phyloP scores from a whole-genome alignment of 2,113 vertebrate species.

The Poecile atricapillus region DNA sequence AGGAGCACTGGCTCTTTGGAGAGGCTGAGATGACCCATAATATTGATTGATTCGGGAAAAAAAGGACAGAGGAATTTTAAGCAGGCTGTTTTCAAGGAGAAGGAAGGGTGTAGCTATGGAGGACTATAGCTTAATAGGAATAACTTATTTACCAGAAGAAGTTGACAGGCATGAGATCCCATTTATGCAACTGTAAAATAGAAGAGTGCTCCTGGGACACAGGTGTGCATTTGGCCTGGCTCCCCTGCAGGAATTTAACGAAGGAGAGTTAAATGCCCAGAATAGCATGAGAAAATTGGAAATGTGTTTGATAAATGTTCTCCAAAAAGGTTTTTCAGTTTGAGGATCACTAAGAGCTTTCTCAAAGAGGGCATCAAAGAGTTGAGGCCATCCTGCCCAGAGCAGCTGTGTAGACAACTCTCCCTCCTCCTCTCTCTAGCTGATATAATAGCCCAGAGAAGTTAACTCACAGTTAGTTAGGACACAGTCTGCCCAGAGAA shows the following conservation, averaged over 20 bases:
- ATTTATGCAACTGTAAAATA: background rate
- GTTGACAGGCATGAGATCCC: background rate
- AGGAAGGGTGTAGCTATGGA: background rate
- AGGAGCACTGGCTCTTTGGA: background rate
- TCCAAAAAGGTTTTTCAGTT: background rate
- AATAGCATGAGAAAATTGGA: background rate
- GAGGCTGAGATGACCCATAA: background rate
- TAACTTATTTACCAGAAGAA: background rate
- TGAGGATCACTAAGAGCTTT: background rate
- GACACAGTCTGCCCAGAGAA: background rate
- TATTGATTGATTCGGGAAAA: background rate
- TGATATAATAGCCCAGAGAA: background rate
- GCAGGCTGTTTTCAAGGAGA: background rate
- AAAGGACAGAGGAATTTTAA: background rate
- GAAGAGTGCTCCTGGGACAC: background rate
- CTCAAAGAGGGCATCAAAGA: rapidly evolving
- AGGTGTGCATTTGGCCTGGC: background rate
- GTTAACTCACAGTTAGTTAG: background rate
- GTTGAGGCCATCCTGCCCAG: background rate
- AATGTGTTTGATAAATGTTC: background rate
- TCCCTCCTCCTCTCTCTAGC: background rate
- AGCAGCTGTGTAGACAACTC: background rate
- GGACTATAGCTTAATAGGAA: background rate
- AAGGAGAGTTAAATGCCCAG: background rate
- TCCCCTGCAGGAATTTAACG: background rate